These are phyloP conservation scores for Tribolium castaneum DNA, from an alignment of 1,140 invertebrate species.

Conservation along the genomic window DNA sequence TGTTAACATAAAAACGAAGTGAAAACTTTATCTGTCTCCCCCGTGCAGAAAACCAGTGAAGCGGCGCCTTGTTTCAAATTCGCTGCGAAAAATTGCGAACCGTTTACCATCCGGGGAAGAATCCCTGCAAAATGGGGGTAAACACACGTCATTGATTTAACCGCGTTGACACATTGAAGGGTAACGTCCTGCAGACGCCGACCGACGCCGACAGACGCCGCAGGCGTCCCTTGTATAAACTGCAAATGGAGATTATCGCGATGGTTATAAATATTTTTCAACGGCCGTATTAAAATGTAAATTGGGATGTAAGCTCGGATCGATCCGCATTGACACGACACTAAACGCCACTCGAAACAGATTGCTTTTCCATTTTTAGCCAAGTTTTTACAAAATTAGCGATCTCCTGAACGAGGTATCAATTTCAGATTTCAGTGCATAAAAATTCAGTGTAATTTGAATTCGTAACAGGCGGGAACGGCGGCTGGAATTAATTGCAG, in stretches of 20 bases:
- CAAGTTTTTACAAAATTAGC: background rate
- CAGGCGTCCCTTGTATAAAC: slow-evolving; percentile 2
- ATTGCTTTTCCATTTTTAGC: background rate
- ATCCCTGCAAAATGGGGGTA: slow-evolving; percentile 5
- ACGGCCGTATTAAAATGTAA: slow-evolving; percentile 27
- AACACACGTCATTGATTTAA: slow-evolving; percentile 49
- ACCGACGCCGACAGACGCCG: slow-evolving; percentile 20
- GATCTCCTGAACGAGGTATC: background rate
- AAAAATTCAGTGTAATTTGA: background rate
- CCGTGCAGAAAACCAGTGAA: background rate
- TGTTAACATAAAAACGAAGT: background rate
- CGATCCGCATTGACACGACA: background rate
- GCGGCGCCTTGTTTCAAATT: background rate
- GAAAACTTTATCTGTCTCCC: background rate
- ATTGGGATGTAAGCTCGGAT: slow-evolving; percentile 3
- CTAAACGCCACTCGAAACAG: slow-evolving; percentile 9
- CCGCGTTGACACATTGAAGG: slow-evolving; percentile 52
- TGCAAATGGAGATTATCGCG: slow-evolving; percentile 1
- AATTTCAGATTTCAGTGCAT: background rate
- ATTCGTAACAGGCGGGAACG: background rate
- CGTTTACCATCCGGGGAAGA: background rate
- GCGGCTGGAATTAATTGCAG: background rate
- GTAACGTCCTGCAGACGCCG: slow-evolving; percentile 49
- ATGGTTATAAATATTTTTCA: slow-evolving; percentile 18
- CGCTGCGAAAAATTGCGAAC: background rate